Evolutionary conservation across 2,888 invertebrate species (phyloP).

Genomic region (Aromia moschata): DNA sequence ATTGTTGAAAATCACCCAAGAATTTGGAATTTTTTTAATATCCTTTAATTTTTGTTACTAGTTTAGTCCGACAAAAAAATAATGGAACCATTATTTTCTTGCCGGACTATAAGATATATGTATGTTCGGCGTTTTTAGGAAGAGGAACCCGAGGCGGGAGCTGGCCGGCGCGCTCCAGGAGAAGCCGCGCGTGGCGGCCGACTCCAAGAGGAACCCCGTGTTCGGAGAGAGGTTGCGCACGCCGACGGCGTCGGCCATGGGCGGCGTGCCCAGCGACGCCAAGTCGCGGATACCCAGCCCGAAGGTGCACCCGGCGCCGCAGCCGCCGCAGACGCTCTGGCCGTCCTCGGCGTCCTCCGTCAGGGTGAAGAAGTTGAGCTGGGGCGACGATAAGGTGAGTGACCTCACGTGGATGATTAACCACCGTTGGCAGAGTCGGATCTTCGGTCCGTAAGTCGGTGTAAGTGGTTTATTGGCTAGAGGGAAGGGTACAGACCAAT

Average conservation of each 20-base stretch:
- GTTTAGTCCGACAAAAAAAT: too few relatives aligned
- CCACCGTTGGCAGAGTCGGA: too few relatives aligned
- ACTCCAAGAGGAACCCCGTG: slow-evolving; percentile 57
- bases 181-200: slow-evolving; percentile 53
- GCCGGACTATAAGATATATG: too few relatives aligned
- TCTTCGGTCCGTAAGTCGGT: too few relatives aligned
- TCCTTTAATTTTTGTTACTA: too few relatives aligned
- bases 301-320: slow-evolving; percentile 63
- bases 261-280: slow-evolving; percentile 61
- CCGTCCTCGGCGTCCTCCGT: slow-evolving; percentile 75
- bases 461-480: too few relatives aligned
- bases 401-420: too few relatives aligned
- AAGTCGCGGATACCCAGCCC: slow-evolving; percentile 60
- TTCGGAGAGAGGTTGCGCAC: slow-evolving; percentile 59
- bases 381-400: slow-evolving; percentile 71
- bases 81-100: too few relatives aligned
- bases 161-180: slow-evolving; percentile 51
- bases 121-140: slow-evolving; percentile 36
- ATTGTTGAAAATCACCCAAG: too few relatives aligned
- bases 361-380: slow-evolving; percentile 80
- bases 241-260: slow-evolving; percentile 58
- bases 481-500: too few relatives aligned
- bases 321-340: slow-evolving; percentile 66
- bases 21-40: too few relatives aligned
- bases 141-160: slow-evolving; percentile 53